phyloP scores from a whole-genome alignment of 2,113 vertebrate genomes.

The Chascanopsetta lugubris region DNA sequence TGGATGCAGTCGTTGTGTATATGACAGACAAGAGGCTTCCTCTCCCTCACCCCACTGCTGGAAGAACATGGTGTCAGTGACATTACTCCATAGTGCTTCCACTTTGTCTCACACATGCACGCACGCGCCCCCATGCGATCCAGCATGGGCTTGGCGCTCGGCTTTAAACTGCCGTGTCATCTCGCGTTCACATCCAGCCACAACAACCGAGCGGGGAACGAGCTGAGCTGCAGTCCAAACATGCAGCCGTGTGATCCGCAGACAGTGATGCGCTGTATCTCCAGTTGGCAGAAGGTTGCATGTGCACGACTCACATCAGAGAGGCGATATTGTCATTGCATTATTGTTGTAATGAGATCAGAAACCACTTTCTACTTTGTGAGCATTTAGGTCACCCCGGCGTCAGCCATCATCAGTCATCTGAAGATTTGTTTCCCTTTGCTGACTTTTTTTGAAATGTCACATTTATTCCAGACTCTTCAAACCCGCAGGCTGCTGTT shows the following conservation, averaged over 20 bases:
- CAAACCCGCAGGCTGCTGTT: not conserved
- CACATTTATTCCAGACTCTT: not conserved
- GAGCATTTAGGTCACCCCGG: no score
- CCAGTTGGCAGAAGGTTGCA: no score
- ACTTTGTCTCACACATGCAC: constrained; percentile 2
- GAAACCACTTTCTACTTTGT: no score
- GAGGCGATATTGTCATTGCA: no score
- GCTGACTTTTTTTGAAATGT: not conserved
- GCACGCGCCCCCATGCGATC: no score
- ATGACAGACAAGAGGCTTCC: constrained; percentile 50
- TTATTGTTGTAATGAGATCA: no score
- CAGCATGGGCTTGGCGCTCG: no score
- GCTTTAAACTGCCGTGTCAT: constrained; percentile 53
- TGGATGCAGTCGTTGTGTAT: constrained; percentile 50
- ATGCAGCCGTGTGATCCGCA: not conserved
- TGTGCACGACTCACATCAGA: no score
- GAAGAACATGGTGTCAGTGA: constrained; percentile 57
- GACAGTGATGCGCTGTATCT: no score
- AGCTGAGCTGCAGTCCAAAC: not conserved
- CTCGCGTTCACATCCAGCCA: constrained; percentile 4
- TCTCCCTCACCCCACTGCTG: constrained; percentile 33
- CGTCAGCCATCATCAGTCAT: no score
- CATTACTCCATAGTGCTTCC: constrained; percentile 28
- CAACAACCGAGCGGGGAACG: not conserved
- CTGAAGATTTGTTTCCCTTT: not conserved